Conservation (phyloP, 2,888 invertebrate species). For the Heliconius cydno region DNA sequence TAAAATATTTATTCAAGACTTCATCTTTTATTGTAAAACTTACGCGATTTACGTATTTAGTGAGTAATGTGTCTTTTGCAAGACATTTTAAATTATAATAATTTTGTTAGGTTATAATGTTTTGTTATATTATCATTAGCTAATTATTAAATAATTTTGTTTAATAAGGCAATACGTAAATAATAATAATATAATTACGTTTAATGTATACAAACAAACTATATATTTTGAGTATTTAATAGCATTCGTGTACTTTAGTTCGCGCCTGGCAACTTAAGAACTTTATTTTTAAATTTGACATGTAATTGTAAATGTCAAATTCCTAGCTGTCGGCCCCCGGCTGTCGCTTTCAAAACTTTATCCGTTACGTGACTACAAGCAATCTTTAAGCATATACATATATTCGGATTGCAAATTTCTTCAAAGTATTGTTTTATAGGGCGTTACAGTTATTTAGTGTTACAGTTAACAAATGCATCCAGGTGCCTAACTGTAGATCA, state of each 20-base stretch:
- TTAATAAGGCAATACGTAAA: neutral
- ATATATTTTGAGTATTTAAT: neutral
- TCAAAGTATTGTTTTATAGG: conserved; percentile 1
- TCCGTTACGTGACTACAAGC: conserved; percentile 22
- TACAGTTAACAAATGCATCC: conserved; percentile 64
- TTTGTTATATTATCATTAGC: neutral
- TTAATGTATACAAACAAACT: neutral
- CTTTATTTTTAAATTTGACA: conserved; percentile 25
- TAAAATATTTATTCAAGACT: too few species aligned
- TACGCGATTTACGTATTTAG: neutral
- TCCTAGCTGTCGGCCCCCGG: neutral
- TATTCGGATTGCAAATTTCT: neutral
- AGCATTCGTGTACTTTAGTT: neutral
- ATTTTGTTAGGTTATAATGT: neutral
- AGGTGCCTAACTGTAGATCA: conserved; percentile 46
- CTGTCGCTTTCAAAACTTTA: conserved; percentile 36
- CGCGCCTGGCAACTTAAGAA: neutral
- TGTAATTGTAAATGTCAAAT: conserved; percentile 17
- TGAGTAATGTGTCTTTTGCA: neutral
- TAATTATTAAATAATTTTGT: neutral
- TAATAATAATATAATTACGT: neutral
- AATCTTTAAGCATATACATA: neutral
- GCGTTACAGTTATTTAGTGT: neutral
- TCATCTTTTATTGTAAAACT: too few species aligned
- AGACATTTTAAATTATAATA: neutral